A percentile compares a stretch with the other conserved stretches of the same genome.
Conservation (phyloP, 2,113 vertebrate genomes). For the Bubo bubo region DNA sequence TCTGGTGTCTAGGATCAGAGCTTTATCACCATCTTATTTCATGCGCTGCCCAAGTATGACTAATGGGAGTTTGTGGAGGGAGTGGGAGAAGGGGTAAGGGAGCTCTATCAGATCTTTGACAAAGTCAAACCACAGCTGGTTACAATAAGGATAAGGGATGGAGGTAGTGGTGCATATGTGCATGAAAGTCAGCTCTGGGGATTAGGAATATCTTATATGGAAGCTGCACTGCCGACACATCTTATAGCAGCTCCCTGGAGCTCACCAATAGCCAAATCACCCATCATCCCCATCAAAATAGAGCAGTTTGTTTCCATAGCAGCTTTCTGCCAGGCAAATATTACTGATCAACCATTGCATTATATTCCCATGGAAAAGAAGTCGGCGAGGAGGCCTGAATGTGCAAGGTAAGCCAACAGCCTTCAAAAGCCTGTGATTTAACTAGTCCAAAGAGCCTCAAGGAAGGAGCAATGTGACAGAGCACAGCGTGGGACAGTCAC, state of each 20-base stretch:
- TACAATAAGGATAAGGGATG: not conserved
- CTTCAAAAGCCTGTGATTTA: not conserved
- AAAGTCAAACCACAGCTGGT: not conserved
- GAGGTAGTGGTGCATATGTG: not conserved
- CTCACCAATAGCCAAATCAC: not conserved
- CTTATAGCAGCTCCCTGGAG: not conserved
- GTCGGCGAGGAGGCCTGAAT: not conserved
- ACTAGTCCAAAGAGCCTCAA: not conserved
- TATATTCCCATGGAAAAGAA: rapidly evolving
- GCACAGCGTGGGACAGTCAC: rapidly evolving
- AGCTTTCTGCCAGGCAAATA: not conserved
- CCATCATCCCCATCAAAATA: not conserved
- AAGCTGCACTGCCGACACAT: not conserved
- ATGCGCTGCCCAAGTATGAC: not conserved
- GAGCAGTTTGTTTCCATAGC: not conserved
- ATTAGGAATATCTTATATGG: not conserved
- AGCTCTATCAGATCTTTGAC: not conserved
- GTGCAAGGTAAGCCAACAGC: not conserved
- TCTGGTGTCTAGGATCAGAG: not conserved
- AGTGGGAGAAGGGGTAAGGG: not conserved
- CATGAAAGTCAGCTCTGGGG: not conserved
- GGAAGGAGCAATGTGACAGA: not conserved
- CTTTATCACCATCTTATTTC: not conserved
- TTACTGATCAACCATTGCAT: rapidly evolving
- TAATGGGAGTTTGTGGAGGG: not conserved